A percentile compares a stretch with the other conserved stretches of the same genome.
phyloP scores from a whole-genome alignment of 2,797 vertebrate species.

The Pseudomugil tenellus region DNA sequence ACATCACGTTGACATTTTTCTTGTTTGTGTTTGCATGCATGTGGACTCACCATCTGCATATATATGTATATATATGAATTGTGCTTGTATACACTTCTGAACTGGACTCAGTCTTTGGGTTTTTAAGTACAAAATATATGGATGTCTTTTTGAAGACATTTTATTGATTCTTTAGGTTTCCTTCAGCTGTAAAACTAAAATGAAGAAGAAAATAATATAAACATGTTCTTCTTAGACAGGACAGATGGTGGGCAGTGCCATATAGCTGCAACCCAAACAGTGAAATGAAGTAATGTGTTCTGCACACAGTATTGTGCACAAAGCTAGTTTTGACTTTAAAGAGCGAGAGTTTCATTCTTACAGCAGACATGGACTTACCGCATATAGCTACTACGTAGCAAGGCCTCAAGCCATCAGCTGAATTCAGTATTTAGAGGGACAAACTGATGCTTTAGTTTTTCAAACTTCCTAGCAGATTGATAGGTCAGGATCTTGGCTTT shows the following conservation, averaged over 20 bases:
- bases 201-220: too few relatives aligned
- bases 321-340: conserved; percentile 18
- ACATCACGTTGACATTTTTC: too few relatives aligned
- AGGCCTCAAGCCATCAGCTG: background rate
- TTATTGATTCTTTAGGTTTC: background rate
- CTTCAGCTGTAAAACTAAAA: background rate
- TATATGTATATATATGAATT: background rate
- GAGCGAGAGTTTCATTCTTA: conserved; percentile 28
- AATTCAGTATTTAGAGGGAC: background rate
- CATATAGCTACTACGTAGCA: background rate
- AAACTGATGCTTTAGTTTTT: background rate
- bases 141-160: too few relatives aligned
- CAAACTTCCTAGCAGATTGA: background rate
- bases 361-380: background rate
- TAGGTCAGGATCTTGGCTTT: background rate
- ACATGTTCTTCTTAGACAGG: too few relatives aligned
- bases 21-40: too few relatives aligned
- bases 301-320: background rate
- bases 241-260: background rate
- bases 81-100: background rate
- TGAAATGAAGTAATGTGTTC: background rate
- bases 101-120: background rate
- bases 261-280: background rate
- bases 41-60: too few relatives aligned
- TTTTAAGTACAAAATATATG: background rate